Conservation (phyloP, 2,888 invertebrate species). For the Idaea dimidiata region DNA sequence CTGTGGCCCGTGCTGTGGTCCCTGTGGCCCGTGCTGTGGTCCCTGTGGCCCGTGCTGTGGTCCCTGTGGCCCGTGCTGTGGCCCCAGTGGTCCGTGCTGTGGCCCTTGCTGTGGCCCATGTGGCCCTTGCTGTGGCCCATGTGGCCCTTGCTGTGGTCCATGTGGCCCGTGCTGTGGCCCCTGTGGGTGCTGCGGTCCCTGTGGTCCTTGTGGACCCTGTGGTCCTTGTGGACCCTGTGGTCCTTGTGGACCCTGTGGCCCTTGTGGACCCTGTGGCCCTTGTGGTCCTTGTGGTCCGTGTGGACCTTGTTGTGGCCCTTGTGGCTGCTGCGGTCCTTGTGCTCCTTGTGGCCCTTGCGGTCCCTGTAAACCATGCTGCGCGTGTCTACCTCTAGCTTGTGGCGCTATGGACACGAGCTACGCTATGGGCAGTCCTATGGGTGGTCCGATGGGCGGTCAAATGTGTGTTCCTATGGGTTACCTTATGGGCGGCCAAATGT, state of each 20-base stretch:
- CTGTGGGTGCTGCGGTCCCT: constrained; percentile 23
- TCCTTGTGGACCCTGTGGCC: constrained; percentile 26
- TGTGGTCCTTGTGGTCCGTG: constrained; percentile 22
- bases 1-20: constrained; percentile 26
- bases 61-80: constrained; percentile 20
- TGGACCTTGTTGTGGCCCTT: constrained; percentile 28
- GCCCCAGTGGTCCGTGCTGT: constrained; percentile 14
- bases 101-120: constrained; percentile 35
- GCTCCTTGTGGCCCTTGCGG: constrained; percentile 12
- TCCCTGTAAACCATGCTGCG: constrained; percentile 5
- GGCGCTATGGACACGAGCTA: neutral
- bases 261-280: constrained; percentile 20
- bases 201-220: constrained; percentile 16
- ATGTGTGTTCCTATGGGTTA: neutral
- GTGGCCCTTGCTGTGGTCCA: constrained; percentile 24
- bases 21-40: constrained; percentile 18
- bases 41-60: constrained; percentile 6
- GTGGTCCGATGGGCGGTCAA: neutral
- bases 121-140: constrained; percentile 26
- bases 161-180: constrained; percentile 30
- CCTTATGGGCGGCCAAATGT: neutral
- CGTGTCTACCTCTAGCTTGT: neutral
- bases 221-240: constrained; percentile 22
- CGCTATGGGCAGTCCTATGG: neutral
- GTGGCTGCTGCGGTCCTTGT: constrained; percentile 26